Base-by-base conservation (phyloP, 2,113 vertebrate genomes). In the Zeus faber region DNA sequence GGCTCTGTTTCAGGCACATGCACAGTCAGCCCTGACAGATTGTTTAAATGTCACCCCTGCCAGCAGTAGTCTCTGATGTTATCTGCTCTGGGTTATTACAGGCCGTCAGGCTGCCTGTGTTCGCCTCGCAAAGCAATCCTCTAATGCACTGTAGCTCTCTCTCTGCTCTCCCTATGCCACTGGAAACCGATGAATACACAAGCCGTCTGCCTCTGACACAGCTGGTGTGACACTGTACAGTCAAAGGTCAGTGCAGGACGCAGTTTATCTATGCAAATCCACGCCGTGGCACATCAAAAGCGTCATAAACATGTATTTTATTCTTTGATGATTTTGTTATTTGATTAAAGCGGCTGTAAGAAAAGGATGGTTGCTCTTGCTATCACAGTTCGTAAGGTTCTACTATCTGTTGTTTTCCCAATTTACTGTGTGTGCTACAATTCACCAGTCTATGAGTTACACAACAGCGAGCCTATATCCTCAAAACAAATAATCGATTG, bases 31-130 rank as follows among this genome's bases (percentile, higher is more conserved):
- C 48, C 53, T 58, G 75, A 79, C 77, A 81, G 80, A 82, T 77
- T 85, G 77, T 84, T 84, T 84, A 86, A 88, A 87, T 88, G 86
- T 87, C 85, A 86, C 70, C 65, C 70, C 63, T 77, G 62, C 60
- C 56, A 62, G 70, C 74, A 69, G 65, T 71, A 76, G 70, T 71
- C 67, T 77, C 69, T 75, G 76, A 79, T 78, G 72, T 77, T 80
- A 78, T 80, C 76, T 77, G 49, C 58, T 62, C 48, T 68, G 56
- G 76, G 72, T 81, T 77, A 80, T 69, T 83, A 51, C 62, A 67
- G 72, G 76, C 67, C 63, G 59, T 49, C 68, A 49, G 49, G 49
- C 56, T 1, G 52, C 52, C 47, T 49, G 54, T 43, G 41, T 62
- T 62, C 37, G 11, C 54, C 44, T 62, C 62, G 49, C 6, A n/a